Evolutionary conservation across 2,113 vertebrate genomes (phyloP), one percentile per base, ranked within the genome.

Genomic region (Engystomops pustulosus): DNA sequence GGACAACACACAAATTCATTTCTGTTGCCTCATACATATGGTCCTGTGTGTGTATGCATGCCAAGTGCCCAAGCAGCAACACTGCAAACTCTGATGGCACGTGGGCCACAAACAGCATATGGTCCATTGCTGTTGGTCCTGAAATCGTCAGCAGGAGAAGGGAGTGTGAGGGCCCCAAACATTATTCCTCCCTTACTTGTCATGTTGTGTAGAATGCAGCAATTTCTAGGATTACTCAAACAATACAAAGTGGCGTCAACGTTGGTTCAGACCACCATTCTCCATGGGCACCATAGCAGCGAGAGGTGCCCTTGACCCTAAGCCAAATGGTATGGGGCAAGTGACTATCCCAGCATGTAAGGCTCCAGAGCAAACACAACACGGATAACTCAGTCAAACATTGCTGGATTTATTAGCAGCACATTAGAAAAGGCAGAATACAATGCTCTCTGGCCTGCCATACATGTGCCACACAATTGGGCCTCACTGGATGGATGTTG

Each of bases 371-470:
- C 17, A 67, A 67, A 67, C 30, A 67, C 62, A 36, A 67, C 17
- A 0, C 30, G 4, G 27, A 65, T 65, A 36, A 7, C 36, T 67
- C 30, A 67, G 62, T 34, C 62, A 67, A 9, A 9, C 17, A 10
- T 18, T 34, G 62, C 62, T 67, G 32, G 17, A 20, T 67, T 67
- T 67, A 67, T 36, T 8, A 36, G 30, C 32, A 18, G 62, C 27
- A 4, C 34, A 32, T 67, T 20, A 67, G 62, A 36, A 67, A 67
- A 36, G 32, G 62, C 32, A 36, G 62, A 36, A 36, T 36, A 67
- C 62, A 67, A 36, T 67, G 32, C 62, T 14, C 62, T 20, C 17
- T 32, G 27, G 60, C 60, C 60, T 67, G 62, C 62, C 62, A 67
- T 67, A 9, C 62, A 67, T 67, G 62, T 67, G 62, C 62, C 32